Evolutionary conservation across 2,113 vertebrate genomes (phyloP), one percentile per base, ranked within the genome.

Genomic region (Talpa occidentalis): DNA sequence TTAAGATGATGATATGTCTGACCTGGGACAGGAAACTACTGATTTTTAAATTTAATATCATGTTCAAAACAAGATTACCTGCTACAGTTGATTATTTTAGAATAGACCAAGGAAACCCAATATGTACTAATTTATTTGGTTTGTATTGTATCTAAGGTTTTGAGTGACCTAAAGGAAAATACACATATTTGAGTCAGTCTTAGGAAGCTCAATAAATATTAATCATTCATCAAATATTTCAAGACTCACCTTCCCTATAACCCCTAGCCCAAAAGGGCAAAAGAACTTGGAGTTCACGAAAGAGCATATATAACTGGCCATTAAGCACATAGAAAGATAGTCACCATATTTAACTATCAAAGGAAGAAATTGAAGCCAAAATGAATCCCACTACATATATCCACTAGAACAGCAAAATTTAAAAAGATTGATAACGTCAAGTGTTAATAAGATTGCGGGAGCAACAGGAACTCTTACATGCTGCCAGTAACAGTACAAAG

Each of bases 321-420:
- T 21, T 66, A 72, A 67, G 42, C 10, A 26, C 14, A 66, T 60
- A n/a, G 74, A 92, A 93, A 90, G 8, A 79, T 67, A 40, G 10
- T 70, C 42, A 77, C 70, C 19, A 35, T 32, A 30, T 62, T 32
- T 74, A 81, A 22, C 69, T 59, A 78, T 37, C 42, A 76, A 26
- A 60, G 15, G 70, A 59, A 93, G 28, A 94, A 90, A 87, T 62
- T 84, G 54, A 96, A 93, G 44, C 49, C 54, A 69, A 1, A 84
- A 19, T 21, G 60, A 92, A 80, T 52, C 4, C 30, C 5, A 96
- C 9, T 52, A 40, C 28, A n/a, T 11, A n/a, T 11, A 92, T 1
- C 17, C 24, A 44, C 1, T 30, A 69, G 15, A 84, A 92, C 14
- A 40, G 21, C 22, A 88, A 77, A 54, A 72, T 69, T 80, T 10